Conservation (phyloP, 2,113 vertebrate species). For the Sus scrofa region T2T-Sscrofa CM000812.6:133621501-133622000, state of each 20-base stretch:
- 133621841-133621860: background rate
- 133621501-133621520: background rate
- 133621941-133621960: background rate
- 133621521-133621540: background rate
- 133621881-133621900: background rate
- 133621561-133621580: background rate
- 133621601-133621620: background rate
- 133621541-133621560: too few species aligned
- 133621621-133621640: background rate
- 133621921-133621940: background rate
- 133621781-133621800: background rate
- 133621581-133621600: background rate
- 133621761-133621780: background rate
- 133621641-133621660: background rate
- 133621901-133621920: conserved; percentile 9
- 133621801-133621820: background rate
- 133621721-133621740: too few species aligned
- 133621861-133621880: background rate
- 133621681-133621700: background rate
- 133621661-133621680: background rate
- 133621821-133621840: background rate
- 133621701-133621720: background rate
- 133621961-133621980: background rate
- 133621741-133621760: background rate
- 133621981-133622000: conserved; percentile 13